phyloP scores from a whole-genome alignment of 2,888 invertebrate species.

The Drosophila nr. medialis region DNA sequence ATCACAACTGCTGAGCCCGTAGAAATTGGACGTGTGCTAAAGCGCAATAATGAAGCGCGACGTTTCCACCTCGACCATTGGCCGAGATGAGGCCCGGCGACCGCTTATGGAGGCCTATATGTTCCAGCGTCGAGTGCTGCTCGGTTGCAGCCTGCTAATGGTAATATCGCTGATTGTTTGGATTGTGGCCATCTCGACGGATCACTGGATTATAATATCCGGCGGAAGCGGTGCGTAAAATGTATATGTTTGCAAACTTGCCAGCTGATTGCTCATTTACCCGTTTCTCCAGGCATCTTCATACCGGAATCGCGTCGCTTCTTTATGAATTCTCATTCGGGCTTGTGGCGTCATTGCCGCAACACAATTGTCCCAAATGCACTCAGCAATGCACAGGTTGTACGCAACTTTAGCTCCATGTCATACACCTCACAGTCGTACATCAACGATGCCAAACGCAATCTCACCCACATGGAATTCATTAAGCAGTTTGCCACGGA shows the following conservation, averaged over 20 bases:
- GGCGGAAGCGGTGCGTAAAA: conserved; percentile 78
- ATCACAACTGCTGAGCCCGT: conserved; percentile 40
- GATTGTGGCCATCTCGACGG: conserved; percentile 90
- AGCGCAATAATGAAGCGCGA: conserved; percentile 83
- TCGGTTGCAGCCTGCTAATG: conserved; percentile 89
- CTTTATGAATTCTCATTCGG: conserved; percentile 89
- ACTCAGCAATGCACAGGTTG: conserved; percentile 86
- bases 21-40: conserved; percentile 54
- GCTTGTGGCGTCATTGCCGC: conserved; percentile 87
- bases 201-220: conserved; percentile 89
- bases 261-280: neutral
- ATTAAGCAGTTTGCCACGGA: conserved; percentile 72
- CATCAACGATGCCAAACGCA: conserved; percentile 77
- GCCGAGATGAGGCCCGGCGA: conserved; percentile 87
- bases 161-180: conserved; percentile 89
- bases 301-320: conserved; percentile 86
- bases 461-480: conserved; percentile 75
- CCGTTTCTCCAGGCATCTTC: conserved; percentile 86
- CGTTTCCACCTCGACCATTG: conserved; percentile 87
- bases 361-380: conserved; percentile 83
- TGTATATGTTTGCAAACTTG: neutral
- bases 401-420: conserved; percentile 86
- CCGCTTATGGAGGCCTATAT: conserved; percentile 88
- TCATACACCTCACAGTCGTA: conserved; percentile 73
- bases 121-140: conserved; percentile 89